Evolutionary conservation across 2,888 invertebrate species (phyloP).

Genomic region (Selenia dentaria): DNA sequence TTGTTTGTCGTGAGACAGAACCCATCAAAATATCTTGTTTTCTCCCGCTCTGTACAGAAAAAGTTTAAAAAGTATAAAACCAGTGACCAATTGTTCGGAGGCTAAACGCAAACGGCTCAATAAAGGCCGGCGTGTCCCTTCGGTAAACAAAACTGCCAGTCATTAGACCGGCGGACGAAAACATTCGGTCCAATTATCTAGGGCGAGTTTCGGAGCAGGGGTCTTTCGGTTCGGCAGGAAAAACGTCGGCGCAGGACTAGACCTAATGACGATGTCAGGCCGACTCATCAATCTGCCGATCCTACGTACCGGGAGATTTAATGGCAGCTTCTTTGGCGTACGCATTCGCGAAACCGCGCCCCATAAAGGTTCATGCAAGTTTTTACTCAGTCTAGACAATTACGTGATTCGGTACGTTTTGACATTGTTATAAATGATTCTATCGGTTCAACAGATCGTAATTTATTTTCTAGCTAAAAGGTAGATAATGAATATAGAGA

Average conservation of each 20-base stretch:
- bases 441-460: too few species aligned
- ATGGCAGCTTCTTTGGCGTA: conserved; percentile 16
- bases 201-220: conserved; percentile 38
- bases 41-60: conserved; percentile 27
- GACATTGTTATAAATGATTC: conserved; percentile 14
- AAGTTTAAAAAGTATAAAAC: conserved; percentile 52
- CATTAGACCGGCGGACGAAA: conserved; percentile 76
- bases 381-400: conserved; percentile 34
- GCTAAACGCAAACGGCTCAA: conserved; percentile 72
- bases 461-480: too few species aligned
- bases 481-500: too few species aligned
- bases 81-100: conserved; percentile 55
- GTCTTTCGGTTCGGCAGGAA: conserved; percentile 45
- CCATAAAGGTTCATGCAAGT: conserved; percentile 8
- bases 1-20: conserved; percentile 21
- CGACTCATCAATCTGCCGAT: conserved; percentile 63
- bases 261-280: conserved; percentile 79
- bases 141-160: conserved; percentile 79
- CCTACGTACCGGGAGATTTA: conserved; percentile 45
- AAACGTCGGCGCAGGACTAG: conserved; percentile 61
- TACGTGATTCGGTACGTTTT: conserved; percentile 20
- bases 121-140: conserved; percentile 71
- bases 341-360: background rate
- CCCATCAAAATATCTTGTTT: conserved; percentile 23
- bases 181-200: conserved; percentile 79